Evolutionary conservation across 2,797 vertebrate species (phyloP), one percentile per base, ranked within the genome.

Genomic region (Rhinogobio ventralis): DNA sequence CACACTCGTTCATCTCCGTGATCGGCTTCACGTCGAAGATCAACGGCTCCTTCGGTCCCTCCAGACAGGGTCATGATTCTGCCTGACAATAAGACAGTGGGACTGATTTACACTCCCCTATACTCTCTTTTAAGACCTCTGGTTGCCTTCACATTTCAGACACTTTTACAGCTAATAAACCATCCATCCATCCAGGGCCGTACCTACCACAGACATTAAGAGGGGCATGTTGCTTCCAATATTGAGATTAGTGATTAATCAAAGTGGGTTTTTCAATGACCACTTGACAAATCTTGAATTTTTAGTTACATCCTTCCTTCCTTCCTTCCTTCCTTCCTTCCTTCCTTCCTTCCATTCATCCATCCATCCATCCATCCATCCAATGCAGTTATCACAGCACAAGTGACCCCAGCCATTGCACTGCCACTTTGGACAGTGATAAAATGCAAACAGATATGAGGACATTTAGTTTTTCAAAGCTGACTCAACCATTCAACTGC

Each of bases 11-110:
- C 69, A 83, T 80, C 85, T 85, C 55, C 9, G 42, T 71, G 76
- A 85, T 79, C 76, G 42, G 53, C 67, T 45, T 79, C 75, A 71
- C 53, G 42, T 57, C 4, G 45, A 79, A 85, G 83, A 85, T 78
- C 76, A 73, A 85, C 67, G 7, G 45, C 76, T 79, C 42, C 53
- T 72, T 85, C n/a, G 55, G 28, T 73, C 67, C 55, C n/a, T 5
- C 45, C 76, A 85, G 76, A 85, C 83, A 85, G 76, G 67, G 66
- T 79, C 83, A 79, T 85, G 83, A 79, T 85, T 85, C 83, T 79
- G 55, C 67, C 83, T 85, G 83, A 85, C 83, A 85, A 85, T 85
- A 49, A 64, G 67, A 85, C 75, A 84, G 33, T 57, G 19, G 64
- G 19, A 69, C 82, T 72, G 83, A 85, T 85, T 79, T 79, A 79